These are phyloP conservation scores for Yponomeuta plumbellus DNA, from an alignment of 2,888 invertebrate genomes.

Conservation along the genomic window DNA sequence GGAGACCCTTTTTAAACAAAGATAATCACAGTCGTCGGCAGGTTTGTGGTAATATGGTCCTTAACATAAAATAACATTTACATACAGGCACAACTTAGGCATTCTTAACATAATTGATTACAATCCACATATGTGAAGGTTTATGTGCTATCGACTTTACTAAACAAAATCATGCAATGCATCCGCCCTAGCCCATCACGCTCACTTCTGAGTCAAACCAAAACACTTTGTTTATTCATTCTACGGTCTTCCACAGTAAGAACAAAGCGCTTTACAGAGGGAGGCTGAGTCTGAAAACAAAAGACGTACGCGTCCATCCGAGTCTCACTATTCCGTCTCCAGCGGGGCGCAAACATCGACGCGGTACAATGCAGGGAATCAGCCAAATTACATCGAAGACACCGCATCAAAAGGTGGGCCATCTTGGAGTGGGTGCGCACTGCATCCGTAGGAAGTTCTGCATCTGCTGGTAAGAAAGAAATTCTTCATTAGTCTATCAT, in stretches of 20 bases:
- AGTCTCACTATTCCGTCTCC: background rate
- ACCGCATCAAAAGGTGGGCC: constrained; percentile 43
- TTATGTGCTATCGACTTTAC: too few species aligned
- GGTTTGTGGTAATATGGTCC: too few species aligned
- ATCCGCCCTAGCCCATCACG: background rate
- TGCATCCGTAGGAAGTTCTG: too few species aligned
- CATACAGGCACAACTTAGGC: too few species aligned
- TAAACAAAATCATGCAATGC: background rate
- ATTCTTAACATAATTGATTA: too few species aligned
- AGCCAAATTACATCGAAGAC: constrained; percentile 24
- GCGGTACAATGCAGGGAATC: constrained; percentile 25
- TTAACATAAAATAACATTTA: too few species aligned
- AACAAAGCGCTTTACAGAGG: background rate
- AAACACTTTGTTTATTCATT: background rate
- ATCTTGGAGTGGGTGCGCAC: background rate
- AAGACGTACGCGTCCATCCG: background rate
- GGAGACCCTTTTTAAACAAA: too few species aligned
- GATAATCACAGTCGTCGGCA: too few species aligned
- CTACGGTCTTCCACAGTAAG: background rate
- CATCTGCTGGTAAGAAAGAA: background rate
- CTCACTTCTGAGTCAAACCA: background rate
- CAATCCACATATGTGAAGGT: too few species aligned
- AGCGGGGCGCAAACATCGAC: constrained; percentile 24
- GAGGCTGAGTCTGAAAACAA: background rate
- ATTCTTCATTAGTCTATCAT: too few species aligned